A percentile compares a stretch with the other conserved stretches of the same genome.
phyloP scores from a whole-genome alignment of 2,797 vertebrate species.

The Poecilia picta region DNA sequence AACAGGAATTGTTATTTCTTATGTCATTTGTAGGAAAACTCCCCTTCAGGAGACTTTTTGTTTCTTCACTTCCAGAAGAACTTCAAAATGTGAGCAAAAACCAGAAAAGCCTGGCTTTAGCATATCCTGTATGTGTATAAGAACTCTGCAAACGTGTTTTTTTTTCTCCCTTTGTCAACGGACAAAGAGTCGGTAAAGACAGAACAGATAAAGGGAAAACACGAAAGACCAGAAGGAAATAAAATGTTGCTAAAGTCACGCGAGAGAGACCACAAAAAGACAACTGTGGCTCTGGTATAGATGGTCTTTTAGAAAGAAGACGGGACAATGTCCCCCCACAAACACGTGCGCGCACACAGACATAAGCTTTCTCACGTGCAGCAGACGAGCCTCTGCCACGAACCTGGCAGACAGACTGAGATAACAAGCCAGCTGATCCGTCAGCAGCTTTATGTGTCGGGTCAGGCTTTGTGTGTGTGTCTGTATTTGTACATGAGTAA shows the following conservation, averaged over 20 bases:
- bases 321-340: slow-evolving; percentile 4
- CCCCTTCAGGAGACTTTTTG: slow-evolving; percentile 8
- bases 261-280: neutral
- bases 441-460: slow-evolving; percentile 45
- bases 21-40: too few species aligned
- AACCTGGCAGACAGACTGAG: slow-evolving; percentile 24
- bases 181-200: neutral
- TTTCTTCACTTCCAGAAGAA: neutral
- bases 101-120: neutral
- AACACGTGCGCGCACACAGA: slow-evolving; percentile 18
- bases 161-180: neutral
- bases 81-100: neutral
- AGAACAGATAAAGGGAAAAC: slow-evolving; percentile 8
- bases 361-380: slow-evolving; percentile 39
- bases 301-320: slow-evolving; percentile 30
- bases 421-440: slow-evolving; percentile 51
- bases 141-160: neutral
- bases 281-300: slow-evolving; percentile 13
- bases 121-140: neutral
- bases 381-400: slow-evolving; percentile 12
- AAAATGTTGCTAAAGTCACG: neutral
- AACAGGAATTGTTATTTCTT: too few species aligned
- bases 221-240: slow-evolving; percentile 17
- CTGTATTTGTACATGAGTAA: neutral
- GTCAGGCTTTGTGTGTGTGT: slow-evolving; percentile 35